Evolutionary conservation across 2,113 vertebrate genomes (phyloP).

Genomic region (Xiphophorus couchianus): DNA sequence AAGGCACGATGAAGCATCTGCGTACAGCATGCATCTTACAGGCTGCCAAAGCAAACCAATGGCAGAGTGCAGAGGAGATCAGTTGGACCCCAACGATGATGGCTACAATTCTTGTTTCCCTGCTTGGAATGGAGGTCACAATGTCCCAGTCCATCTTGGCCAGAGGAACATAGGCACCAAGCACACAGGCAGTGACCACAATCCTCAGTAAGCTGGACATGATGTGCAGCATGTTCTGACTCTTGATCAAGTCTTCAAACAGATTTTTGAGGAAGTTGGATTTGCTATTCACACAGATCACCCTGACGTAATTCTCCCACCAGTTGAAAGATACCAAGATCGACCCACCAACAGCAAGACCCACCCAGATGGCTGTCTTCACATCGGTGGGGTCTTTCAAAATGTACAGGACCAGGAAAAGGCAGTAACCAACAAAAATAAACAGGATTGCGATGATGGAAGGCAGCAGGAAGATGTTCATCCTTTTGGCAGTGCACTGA

Average conservation of each 20-base stretch:
- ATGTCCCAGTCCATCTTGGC: conserved; percentile 55
- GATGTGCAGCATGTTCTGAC: conserved; percentile 61
- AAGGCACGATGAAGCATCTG: conserved; percentile 71
- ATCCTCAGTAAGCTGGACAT: conserved; percentile 70
- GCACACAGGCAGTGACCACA: conserved; percentile 50
- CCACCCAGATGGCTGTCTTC: conserved; percentile 32
- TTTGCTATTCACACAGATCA: conserved; percentile 34
- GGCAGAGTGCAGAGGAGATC: conserved; percentile 72
- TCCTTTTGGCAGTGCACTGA: conserved; percentile 37
- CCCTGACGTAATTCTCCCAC: conserved; percentile 72
- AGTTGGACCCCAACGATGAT: conserved; percentile 68
- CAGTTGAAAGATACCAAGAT: conserved; percentile 73
- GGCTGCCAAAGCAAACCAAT: conserved; percentile 73
- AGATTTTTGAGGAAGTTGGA: conserved; percentile 39
- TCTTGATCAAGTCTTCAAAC: conserved; percentile 43
- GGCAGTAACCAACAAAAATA: conserved; percentile 55
- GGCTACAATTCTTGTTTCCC: conserved; percentile 37
- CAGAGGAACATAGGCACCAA: conserved; percentile 68
- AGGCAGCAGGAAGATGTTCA: conserved; percentile 36
- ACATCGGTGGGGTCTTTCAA: conserved; percentile 1
- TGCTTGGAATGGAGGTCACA: conserved; percentile 28
- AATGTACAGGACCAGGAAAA: conserved; percentile 59
- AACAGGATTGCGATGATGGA: conserved; percentile 51
- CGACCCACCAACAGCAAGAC: conserved; percentile 66
- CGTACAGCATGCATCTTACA: conserved; percentile 80